Evolutionary conservation across 2,888 invertebrate species (phyloP).

Genomic region (Lobophora halterata): DNA sequence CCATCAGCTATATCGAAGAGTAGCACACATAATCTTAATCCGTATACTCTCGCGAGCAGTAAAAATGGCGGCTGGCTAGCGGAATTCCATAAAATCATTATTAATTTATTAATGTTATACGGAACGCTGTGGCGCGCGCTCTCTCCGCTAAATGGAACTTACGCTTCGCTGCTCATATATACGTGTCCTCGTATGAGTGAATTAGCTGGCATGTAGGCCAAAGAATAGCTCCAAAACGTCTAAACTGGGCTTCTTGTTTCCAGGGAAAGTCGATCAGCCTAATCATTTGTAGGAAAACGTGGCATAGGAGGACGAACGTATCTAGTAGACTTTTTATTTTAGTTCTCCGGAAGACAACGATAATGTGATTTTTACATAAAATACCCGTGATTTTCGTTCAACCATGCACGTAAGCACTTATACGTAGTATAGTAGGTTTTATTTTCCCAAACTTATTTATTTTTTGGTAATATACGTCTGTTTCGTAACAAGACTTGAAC

Average conservation of each 20-base stretch:
- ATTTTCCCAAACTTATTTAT: constrained; percentile 14
- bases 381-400: too few species aligned
- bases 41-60: constrained; percentile 50
- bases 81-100: constrained; percentile 78
- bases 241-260: not conserved
- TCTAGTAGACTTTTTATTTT: not conserved
- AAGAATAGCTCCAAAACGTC: constrained; percentile 8
- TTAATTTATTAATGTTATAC: constrained; percentile 80
- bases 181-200: constrained; percentile 48
- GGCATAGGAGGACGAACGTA: too few species aligned
- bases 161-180: constrained; percentile 60
- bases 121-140: constrained; percentile 55
- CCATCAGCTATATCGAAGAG: too few species aligned
- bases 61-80: constrained; percentile 57
- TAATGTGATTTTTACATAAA: too few species aligned
- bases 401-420: too few species aligned
- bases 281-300: too few species aligned
- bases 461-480: constrained; percentile 1
- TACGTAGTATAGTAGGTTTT: too few species aligned
- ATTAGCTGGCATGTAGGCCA: constrained; percentile 9
- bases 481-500: constrained; percentile 15
- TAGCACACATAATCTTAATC: constrained; percentile 36
- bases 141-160: constrained; percentile 69
- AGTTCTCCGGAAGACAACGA: too few species aligned
- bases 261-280: constrained; percentile 1